Evolutionary conservation across 2,888 invertebrate genomes (phyloP), one percentile per base, ranked within the genome.

Genomic region (Melanchra persicariae): DNA sequence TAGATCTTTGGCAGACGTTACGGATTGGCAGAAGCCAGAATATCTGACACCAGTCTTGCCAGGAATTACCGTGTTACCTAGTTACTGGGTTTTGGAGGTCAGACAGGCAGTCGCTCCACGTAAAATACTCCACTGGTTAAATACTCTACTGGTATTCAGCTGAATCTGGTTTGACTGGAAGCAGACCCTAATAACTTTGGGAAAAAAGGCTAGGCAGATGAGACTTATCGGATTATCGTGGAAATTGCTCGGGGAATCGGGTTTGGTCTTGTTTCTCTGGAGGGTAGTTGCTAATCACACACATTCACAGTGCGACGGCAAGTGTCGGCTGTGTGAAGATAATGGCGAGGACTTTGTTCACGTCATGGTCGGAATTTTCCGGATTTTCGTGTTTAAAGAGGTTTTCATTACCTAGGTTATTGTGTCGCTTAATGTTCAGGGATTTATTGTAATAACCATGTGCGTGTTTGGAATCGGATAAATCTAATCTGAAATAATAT

Each of bases 161-260:
- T 4, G 40, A 40, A 4, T 12, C 12, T 10, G 37, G 40, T 40
- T 15, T 40, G 40, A 40, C 40, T 40, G 40, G 15, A 15, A 40
- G 15, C 15, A 5, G 40, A 40, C 40, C 40, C 15, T 15, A 40
- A 40, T 40, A 40, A 15, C 15, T 9, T 40, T 40, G 15, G 15
- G 15, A 40, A 3, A 37, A 40, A 40, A 40, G 40, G 15, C 40
- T 40, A 17, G 40, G 40, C 15, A 40, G 40, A 40, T 40, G 40
- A 71, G 43, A 73, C 59, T 37, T 58, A 64, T 76, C 54, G 58
- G 68, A 79, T 84, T 71, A 75, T 71, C 58, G 49, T 51, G 57
- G 52, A 80, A 70, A 83, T 81, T 83, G 76, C 55, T 78, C 40
- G 19, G 75, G 75, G 75, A 64, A 61, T 73, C 49, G 30, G 72